Percentiles rank a stretch among this genome's conserved stretches.
Evolutionary conservation across 92 coral and sea anemone genomes (phyloP).

Genomic region (Chrysogorgia sp.): DNA sequence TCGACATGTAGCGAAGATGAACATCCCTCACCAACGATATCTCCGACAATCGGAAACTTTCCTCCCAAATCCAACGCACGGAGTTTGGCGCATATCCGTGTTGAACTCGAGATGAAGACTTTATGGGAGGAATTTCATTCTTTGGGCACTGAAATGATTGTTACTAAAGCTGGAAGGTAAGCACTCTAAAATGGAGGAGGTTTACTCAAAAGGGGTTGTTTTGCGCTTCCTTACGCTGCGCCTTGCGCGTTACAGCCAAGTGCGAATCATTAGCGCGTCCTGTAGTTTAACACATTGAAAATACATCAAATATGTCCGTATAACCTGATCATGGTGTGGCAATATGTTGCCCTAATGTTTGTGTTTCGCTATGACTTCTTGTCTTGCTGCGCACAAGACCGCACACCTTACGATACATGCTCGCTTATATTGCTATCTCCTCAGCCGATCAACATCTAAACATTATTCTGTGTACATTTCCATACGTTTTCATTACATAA

Average conservation of each 20-base stretch:
- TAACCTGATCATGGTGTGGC: no score
- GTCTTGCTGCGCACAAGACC: neutral
- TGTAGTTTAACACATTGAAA: neutral
- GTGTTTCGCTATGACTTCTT: no score
- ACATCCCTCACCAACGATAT: conserved; percentile 49
- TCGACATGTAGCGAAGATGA: conserved; percentile 46
- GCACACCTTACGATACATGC: neutral
- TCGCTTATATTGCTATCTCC: conserved; percentile 6
- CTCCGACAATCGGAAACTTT: conserved; percentile 57
- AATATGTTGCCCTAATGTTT: no score
- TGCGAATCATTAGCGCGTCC: neutral
- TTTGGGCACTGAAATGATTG: conserved; percentile 93
- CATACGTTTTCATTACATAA: conserved; percentile 36
- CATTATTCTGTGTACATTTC: conserved; percentile 36
- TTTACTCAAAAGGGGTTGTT: no score
- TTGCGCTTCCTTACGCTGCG: neutral
- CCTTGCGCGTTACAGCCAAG: neutral
- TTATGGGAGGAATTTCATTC: conserved; percentile 93
- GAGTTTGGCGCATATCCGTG: conserved; percentile 82
- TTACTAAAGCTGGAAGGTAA: conserved; percentile 98
- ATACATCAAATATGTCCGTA: neutral
- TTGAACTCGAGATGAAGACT: conserved; percentile 93
- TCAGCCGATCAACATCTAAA: conserved; percentile 19
- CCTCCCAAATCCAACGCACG: conserved; percentile 68
- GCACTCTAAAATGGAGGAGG: neutral